Evolutionary conservation across 1,140 invertebrate species (phyloP).

Genomic region (Sinella curviseta): DNA sequence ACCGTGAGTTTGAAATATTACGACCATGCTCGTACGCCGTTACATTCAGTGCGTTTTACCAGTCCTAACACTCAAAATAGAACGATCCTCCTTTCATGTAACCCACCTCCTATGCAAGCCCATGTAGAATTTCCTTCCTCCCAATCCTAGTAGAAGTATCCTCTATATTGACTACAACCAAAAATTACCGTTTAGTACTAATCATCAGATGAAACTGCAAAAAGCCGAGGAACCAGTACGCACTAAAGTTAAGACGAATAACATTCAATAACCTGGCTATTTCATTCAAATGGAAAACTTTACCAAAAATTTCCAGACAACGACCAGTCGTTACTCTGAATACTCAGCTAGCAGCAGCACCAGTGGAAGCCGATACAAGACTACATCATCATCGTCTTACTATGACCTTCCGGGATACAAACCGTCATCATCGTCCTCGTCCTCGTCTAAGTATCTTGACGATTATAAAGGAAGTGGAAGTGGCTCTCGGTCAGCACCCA

Average conservation of each 20-base stretch:
- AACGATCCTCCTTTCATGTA: too few relatives aligned
- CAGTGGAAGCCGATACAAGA: constrained; percentile 6
- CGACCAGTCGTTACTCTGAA: constrained; percentile 4
- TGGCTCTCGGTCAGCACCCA: constrained; percentile 32
- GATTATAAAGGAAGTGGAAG: constrained; percentile 31
- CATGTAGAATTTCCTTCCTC: too few relatives aligned
- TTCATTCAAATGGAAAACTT: constrained; percentile 36
- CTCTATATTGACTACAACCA: too few relatives aligned
- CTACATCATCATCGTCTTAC: constrained; percentile 28
- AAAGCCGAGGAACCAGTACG: constrained; percentile 10
- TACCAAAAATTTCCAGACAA: constrained; percentile 40
- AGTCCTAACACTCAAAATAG: too few relatives aligned
- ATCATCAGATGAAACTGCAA: constrained; percentile 1
- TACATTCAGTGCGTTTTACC: too few relatives aligned
- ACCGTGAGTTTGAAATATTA: too few relatives aligned
- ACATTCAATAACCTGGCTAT: background rate
- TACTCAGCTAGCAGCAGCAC: constrained; percentile 4
- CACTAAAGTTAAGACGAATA: constrained; percentile 9
- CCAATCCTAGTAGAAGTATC: too few relatives aligned
- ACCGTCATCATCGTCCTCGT: constrained; percentile 18
- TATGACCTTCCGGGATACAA: constrained; percentile 37
- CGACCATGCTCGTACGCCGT: too few relatives aligned
- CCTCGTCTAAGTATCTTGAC: constrained; percentile 31
- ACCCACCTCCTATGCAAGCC: too few relatives aligned
- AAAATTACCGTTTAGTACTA: constrained; percentile 9